A percentile compares a stretch with the other conserved stretches of the same genome.
These are phyloP conservation scores for Clarias laeviceps DNA, from an alignment of 2,797 vertebrate genomes.

Conservation along the genomic window DNA sequence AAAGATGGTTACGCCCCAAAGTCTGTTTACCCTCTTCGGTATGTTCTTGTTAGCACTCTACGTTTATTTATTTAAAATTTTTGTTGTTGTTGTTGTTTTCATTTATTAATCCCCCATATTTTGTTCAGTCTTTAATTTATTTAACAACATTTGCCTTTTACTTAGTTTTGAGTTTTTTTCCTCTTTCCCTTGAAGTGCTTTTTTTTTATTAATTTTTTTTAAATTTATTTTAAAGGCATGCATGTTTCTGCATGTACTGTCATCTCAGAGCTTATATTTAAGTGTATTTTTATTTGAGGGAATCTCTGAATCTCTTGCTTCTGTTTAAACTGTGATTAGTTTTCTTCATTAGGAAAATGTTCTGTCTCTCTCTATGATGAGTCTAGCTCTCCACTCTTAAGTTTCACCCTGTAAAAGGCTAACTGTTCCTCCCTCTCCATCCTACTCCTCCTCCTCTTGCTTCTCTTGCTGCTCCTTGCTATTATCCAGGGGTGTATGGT, in stretches of 20 bases:
- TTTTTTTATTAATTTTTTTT: constrained; percentile 44
- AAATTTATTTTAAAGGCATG: constrained; percentile 86
- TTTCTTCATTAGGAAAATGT: constrained; percentile 84
- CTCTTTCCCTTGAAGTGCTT: constrained; percentile 73
- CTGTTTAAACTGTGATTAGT: constrained; percentile 84
- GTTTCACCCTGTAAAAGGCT: constrained; percentile 68
- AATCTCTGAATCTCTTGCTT: constrained; percentile 83
- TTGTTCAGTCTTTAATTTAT: constrained; percentile 57
- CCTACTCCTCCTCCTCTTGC: constrained; percentile 59
- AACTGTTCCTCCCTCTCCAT: constrained; percentile 63
- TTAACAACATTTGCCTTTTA: constrained; percentile 68
- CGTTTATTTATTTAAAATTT: constrained; percentile 69
- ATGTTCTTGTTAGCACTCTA: constrained; percentile 99
- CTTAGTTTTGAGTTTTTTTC: constrained; percentile 41
- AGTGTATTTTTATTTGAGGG: constrained; percentile 69
- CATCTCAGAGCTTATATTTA: constrained; percentile 58
- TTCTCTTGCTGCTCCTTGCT: constrained; percentile 53
- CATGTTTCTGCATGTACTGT: constrained; percentile 71
- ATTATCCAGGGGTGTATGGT: constrained; percentile 89
- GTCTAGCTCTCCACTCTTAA: constrained; percentile 70
- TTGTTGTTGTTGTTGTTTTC: constrained; percentile 45
- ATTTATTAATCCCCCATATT: constrained; percentile 41
- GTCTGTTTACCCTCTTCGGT: constrained; percentile 99
- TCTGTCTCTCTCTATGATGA: constrained; percentile 69
- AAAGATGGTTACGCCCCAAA: constrained; percentile 99